Percentiles rank a stretch among this genome's conserved stretches.
phyloP scores from a whole-genome alignment of 2,113 vertebrate species.

The Acrocephalus arundinaceus region DNA sequence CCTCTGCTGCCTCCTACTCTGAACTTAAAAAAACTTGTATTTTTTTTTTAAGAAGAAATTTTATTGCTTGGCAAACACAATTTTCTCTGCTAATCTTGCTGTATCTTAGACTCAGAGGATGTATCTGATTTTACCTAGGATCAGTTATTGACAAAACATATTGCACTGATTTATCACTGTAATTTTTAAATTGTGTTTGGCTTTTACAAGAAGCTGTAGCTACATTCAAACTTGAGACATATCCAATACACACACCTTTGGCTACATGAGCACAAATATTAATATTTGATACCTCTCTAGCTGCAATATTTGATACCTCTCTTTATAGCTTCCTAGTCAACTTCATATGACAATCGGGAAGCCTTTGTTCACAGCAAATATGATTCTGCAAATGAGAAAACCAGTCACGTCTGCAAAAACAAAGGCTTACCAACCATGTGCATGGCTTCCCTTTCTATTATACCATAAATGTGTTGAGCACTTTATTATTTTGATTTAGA shows the following conservation, averaged over 20 bases:
- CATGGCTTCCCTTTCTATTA: neutral
- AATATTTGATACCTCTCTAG: constrained; percentile 24
- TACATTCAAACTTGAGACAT: neutral
- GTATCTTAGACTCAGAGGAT: neutral
- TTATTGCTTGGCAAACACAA: neutral
- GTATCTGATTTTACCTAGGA: neutral
- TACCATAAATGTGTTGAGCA: neutral
- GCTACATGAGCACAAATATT: neutral
- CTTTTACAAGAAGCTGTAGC: neutral
- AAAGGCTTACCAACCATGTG: neutral
- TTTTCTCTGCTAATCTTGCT: neutral
- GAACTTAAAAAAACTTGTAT: neutral
- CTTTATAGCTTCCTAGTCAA: neutral
- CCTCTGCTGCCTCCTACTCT: neutral
- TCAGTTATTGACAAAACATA: neutral
- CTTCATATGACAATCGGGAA: neutral
- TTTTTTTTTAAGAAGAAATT: neutral
- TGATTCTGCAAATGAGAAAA: neutral
- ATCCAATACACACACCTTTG: neutral
- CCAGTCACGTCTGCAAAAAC: neutral
- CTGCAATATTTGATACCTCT: constrained; percentile 23
- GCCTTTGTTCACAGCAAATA: constrained; percentile 15
- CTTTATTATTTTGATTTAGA: neutral
- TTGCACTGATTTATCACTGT: neutral
- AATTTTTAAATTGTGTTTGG: neutral